Base-by-base conservation (phyloP, 1,140 invertebrate species). In the Caligus rogercresseyi region DNA sequence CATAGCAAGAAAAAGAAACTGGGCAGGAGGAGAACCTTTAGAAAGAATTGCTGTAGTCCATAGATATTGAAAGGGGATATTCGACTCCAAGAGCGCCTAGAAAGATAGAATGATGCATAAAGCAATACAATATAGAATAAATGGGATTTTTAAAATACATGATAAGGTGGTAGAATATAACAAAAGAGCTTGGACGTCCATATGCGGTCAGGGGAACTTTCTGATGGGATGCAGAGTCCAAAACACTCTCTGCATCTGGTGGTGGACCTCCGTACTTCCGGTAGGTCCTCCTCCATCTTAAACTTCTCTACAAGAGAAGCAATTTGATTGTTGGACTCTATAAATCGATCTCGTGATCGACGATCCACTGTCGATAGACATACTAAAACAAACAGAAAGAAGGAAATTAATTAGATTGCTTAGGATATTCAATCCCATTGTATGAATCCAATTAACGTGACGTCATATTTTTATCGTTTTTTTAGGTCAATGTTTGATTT, bases 321-420 rank as follows among this genome's bases (percentile, higher is more conserved):
- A 67, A 93, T 93, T 72, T 93, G 89, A 65, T 89, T 86, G 69
- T 88, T 91, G 0, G 89, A 92, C 71, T 93, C 89, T 11, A 93
- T 76, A 71, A 92, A 92, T 14, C 87, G 76, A 72, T 93, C 89
- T 21, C 88, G 78, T 1, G 85, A 88, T 61, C 87, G 76, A 26
- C 88, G 77, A 74, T 94, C 89, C 14, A 94, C 89, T 0, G 89
- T 94, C 21, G 88, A 89, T 56, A 94, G 72, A 70, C 89, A 94
- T 53, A 94, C 85, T 74, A 66, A 1, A 58, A 31, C 52, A 13
- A 64, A 16, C n/a, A n/a, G 7, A 43, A 43, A 43, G 7, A 43
- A n/a, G 31, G 31, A 43, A 43, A 43, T 43, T 43, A n/a, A 64
- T n/a, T 15, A 18, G 1, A 18, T 51, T 21, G 31, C 3, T 25